Conservation (phyloP, 2,888 invertebrate species). For the Perizoma flavofasciatum region DNA sequence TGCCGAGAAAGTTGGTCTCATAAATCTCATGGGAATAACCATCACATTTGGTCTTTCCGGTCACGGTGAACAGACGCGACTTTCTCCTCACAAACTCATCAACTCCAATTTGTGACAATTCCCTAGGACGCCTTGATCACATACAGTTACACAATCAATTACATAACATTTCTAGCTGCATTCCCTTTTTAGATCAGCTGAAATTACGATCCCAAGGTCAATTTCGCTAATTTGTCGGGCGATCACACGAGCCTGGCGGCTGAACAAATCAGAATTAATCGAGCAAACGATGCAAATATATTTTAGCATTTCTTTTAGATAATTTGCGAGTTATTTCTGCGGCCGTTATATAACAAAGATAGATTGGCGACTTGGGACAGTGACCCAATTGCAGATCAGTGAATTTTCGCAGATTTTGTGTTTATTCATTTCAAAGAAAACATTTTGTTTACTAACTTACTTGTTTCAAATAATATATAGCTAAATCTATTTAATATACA, state of each 20-base stretch:
- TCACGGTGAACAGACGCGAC: too few relatives aligned
- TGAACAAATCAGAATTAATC: slow-evolving; percentile 35
- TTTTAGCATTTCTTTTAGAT: slow-evolving; percentile 33
- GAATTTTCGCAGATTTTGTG: slow-evolving; percentile 3
- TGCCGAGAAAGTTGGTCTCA: too few relatives aligned
- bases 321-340: slow-evolving; percentile 35
- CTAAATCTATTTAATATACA: too few relatives aligned
- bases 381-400: slow-evolving; percentile 37
- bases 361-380: slow-evolving; percentile 42
- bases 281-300: slow-evolving; percentile 41
- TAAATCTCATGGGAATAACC: too few relatives aligned
- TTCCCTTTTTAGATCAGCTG: slow-evolving; percentile 16
- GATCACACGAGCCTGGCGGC: slow-evolving; percentile 20
- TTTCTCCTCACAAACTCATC: too few relatives aligned
- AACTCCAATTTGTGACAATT: too few relatives aligned
- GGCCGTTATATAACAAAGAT: slow-evolving; percentile 48
- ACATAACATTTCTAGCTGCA: slow-evolving; percentile 12
- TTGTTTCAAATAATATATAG: too few relatives aligned
- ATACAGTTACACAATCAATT: slow-evolving; percentile 9
- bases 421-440: not conserved
- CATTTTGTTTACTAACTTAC: too few relatives aligned
- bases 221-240: slow-evolving; percentile 28
- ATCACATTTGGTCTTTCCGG: too few relatives aligned
- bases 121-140: too few relatives aligned
- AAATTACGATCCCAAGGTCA: slow-evolving; percentile 31